Evolutionary conservation across 1,140 invertebrate species (phyloP), one percentile per base, ranked within the genome.

Genomic region (Aphelinus atriplicis): DNA sequence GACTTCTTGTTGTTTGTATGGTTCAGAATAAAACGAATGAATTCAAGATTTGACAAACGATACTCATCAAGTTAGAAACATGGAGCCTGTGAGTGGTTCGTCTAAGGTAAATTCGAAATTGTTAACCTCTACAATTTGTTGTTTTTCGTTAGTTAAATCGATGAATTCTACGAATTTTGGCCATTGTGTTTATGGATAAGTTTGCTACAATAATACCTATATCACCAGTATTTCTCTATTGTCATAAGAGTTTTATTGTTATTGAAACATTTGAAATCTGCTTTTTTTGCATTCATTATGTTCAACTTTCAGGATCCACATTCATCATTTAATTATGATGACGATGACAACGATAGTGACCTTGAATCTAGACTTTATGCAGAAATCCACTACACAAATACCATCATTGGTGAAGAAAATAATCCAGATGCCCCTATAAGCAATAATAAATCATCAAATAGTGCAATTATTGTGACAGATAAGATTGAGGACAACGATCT

Each of bases 321-420:
- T 53, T 69, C 51, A 72, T 75, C 4, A 57, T 26, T 26, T 51
- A 47, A 66, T 71, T 61, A 42, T 79, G 58, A 66, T 55, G 71
- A 81, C 5, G 64, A 73, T 1, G 77, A 76, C 1, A 78, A 84
- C 5, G 80, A 83, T 45, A 75, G 70, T 42, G 83, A 84, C 9
- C 6, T 86, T 47, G 82, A 84, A 61, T 71, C 81, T 4, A 67
- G 77, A 51, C 77, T 86, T 1, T 86, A 86, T 53, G 80, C 81
- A 9, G 78, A 82, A 64, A 82, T 86, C 66, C 80, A 86, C 77
- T 85, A 81, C 26, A 74, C 78, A 2, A 78, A 80, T 75, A 53
- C 51, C 72, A 64, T 77, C 62, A 64, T 60, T 62, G 58, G 62
- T 55, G 1, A 68, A 74, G 5, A 73, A 67, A 7, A 47, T 1